Conservation (phyloP, 1,140 invertebrate genomes). For the Rhagoletis zephyria region DNA sequence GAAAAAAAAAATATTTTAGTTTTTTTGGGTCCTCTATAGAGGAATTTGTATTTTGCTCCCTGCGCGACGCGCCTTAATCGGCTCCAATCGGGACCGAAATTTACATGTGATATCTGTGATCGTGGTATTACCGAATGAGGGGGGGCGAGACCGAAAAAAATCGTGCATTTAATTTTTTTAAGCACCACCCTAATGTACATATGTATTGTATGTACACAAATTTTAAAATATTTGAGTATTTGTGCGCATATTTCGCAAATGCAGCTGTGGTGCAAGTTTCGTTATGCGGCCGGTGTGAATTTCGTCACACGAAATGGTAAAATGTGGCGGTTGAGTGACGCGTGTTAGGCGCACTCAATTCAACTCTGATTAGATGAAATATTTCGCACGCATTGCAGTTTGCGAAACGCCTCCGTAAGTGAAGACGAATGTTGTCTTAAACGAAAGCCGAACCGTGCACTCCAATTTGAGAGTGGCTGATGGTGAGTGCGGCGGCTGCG, state of each 20-base stretch:
- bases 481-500: background rate
- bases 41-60: too few species aligned
- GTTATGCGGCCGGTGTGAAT: slow-evolving; percentile 12
- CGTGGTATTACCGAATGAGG: too few species aligned
- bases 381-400: slow-evolving; percentile 24
- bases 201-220: background rate
- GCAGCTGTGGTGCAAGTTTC: background rate
- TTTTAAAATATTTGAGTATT: background rate
- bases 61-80: too few species aligned
- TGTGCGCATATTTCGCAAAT: slow-evolving; percentile 19
- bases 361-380: background rate
- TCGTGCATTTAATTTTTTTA: too few species aligned
- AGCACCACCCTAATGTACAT: too few species aligned
- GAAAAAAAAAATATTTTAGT: too few species aligned
- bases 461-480: background rate
- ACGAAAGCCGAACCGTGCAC: background rate
- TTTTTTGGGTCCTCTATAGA: too few species aligned
- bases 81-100: too few species aligned
- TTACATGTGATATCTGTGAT: too few species aligned
- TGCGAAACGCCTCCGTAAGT: background rate
- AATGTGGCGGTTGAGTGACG: background rate
- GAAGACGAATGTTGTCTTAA: background rate
- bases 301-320: slow-evolving; percentile 23
- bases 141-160: too few species aligned
- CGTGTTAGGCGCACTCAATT: too few species aligned